phyloP scores from a whole-genome alignment of 1,140 invertebrate species.

The Pachypsylla venusta region DNA sequence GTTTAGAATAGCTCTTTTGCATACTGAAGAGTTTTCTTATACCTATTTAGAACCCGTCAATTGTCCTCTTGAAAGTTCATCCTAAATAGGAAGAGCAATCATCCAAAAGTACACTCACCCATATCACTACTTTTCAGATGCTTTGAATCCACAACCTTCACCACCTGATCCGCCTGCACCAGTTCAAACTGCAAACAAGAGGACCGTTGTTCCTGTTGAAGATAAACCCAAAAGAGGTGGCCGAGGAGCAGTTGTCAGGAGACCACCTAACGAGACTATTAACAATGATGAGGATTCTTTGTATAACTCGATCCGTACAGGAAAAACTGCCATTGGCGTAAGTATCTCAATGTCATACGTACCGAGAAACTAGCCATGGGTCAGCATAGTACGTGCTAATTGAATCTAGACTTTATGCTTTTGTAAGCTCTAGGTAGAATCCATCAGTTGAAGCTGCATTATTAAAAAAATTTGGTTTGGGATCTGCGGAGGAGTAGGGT shows the following conservation, averaged over 20 bases:
- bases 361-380: conserved; percentile 10
- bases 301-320: conserved; percentile 64
- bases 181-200: conserved; percentile 26
- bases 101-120: too few relatives aligned
- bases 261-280: conserved; percentile 32
- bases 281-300: conserved; percentile 63
- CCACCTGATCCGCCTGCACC: conserved; percentile 29
- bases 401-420: conserved; percentile 3
- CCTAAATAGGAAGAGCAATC: too few relatives aligned
- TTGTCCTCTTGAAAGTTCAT: too few relatives aligned
- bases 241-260: conserved; percentile 30
- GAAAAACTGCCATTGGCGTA: conserved; percentile 59
- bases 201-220: conserved; percentile 23
- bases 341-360: conserved; percentile 24
- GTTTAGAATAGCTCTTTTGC: too few relatives aligned
- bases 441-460: too few relatives aligned
- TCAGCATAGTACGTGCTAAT: conserved; percentile 10
- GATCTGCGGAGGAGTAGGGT: too few relatives aligned
- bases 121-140: conserved; percentile 16
- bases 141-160: conserved; percentile 23
- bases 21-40: too few relatives aligned
- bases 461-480: too few relatives aligned
- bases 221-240: conserved; percentile 30
- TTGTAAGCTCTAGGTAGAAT: too few relatives aligned
- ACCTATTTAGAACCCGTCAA: too few relatives aligned